A percentile compares a stretch with the other conserved stretches of the same genome.
Conservation (phyloP, 2,888 invertebrate genomes). For the Thymelicus sylvestris region DNA sequence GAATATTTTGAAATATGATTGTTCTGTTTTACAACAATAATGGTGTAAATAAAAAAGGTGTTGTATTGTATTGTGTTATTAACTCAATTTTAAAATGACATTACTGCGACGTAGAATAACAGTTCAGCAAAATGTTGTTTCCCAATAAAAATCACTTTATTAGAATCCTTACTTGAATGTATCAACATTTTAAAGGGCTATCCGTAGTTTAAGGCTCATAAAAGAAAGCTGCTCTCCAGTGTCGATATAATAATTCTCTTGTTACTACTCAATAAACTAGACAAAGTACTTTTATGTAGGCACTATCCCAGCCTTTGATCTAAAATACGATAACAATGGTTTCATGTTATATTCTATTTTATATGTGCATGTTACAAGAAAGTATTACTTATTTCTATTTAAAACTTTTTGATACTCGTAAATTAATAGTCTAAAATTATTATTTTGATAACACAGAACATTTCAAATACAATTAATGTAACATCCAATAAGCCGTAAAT, state of each 20-base stretch:
- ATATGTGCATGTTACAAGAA: too few relatives aligned
- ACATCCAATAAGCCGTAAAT: background rate
- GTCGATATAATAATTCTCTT: conserved; percentile 15
- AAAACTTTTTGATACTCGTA: too few relatives aligned
- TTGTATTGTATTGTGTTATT: too few relatives aligned
- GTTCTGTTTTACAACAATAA: too few relatives aligned
- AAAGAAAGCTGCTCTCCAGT: conserved; percentile 4
- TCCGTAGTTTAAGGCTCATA: conserved; percentile 9
- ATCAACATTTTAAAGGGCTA: background rate
- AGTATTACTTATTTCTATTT: too few relatives aligned
- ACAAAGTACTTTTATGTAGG: background rate
- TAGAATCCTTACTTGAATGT: background rate
- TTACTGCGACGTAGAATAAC: background rate
- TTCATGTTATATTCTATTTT: background rate
- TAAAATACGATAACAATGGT: background rate
- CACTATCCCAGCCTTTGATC: background rate
- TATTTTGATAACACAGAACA: too few relatives aligned
- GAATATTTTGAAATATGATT: too few relatives aligned
- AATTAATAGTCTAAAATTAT: too few relatives aligned
- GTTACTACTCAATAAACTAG: conserved; percentile 14
- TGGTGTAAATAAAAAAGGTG: too few relatives aligned
- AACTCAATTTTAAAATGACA: background rate
- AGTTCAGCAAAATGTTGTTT: background rate
- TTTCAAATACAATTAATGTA: background rate
- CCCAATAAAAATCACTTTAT: background rate